Percentiles rank a stretch among this genome's conserved stretches.
Evolutionary conservation across 2,888 invertebrate species (phyloP).

Genomic region (Cryptocephalus primarius): DNA sequence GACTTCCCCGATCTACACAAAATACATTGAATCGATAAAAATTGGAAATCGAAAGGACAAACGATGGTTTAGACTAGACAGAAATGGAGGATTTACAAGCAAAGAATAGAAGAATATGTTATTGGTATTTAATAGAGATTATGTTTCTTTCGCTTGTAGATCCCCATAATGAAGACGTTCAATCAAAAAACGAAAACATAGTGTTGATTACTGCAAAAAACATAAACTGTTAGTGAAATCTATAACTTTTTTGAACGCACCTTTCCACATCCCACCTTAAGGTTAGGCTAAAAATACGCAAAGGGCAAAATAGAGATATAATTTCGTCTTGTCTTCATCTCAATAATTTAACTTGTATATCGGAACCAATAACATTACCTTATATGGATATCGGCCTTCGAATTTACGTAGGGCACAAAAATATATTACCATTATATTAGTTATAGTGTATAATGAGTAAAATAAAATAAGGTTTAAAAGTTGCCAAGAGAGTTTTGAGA

Average conservation of each 20-base stretch:
- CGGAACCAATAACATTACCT: conserved; percentile 31
- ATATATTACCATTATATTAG: conserved; percentile 36
- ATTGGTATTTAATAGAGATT: no score
- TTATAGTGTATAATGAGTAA: conserved; percentile 15
- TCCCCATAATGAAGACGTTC: no score
- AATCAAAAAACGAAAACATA: no score
- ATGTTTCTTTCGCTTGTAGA: no score
- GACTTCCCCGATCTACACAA: conserved; percentile 27
- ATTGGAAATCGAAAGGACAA: no score
- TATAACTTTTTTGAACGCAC: conserved; percentile 24
- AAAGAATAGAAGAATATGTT: no score
- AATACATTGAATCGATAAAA: neutral
- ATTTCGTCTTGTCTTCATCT: neutral
- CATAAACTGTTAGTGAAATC: no score
- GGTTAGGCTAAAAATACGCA: conserved; percentile 35
- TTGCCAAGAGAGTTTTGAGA: neutral
- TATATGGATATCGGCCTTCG: conserved; percentile 27
- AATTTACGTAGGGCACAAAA: conserved; percentile 32
- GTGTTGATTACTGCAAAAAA: no score
- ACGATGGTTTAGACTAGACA: no score
- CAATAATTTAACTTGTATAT: conserved; percentile 14
- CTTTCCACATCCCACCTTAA: conserved; percentile 28
- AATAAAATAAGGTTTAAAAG: neutral
- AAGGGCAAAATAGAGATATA: conserved; percentile 3
- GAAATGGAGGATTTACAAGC: no score